phyloP scores from a whole-genome alignment of 2,888 invertebrate genomes.

The Troides helena region DNA sequence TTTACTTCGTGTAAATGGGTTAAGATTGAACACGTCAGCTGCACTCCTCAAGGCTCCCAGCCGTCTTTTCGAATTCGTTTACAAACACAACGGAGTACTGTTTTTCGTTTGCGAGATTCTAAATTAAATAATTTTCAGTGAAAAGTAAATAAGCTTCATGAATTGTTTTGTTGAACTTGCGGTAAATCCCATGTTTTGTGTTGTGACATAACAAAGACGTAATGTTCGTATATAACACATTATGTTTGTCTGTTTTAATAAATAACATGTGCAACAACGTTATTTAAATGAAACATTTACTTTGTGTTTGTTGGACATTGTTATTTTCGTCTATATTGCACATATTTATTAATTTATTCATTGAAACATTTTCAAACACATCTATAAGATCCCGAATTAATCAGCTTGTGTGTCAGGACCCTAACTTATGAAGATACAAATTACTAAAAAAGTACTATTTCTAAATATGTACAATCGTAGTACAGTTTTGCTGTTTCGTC shows the following conservation, averaged over 20 bases:
- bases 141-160: constrained; percentile 55
- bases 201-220: constrained; percentile 25
- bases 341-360: too few relatives aligned
- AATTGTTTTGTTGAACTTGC: constrained; percentile 18
- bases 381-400: too few relatives aligned
- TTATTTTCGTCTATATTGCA: not conserved
- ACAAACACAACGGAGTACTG: constrained; percentile 67
- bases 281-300: not conserved
- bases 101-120: constrained; percentile 60
- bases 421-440: too few relatives aligned
- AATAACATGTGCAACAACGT: constrained; percentile 2
- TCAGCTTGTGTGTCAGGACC: too few relatives aligned
- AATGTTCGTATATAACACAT: constrained; percentile 16
- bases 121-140: constrained; percentile 68
- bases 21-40: constrained; percentile 67
- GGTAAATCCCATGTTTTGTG: constrained; percentile 12
- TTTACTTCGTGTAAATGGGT: constrained; percentile 46
- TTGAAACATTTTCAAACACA: too few relatives aligned
- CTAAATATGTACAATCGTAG: not conserved
- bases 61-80: constrained; percentile 60
- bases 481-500: too few relatives aligned
- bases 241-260: constrained; percentile 3
- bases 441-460: too few relatives aligned
- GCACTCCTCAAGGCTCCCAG: constrained; percentile 67
- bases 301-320: not conserved